Conservation (phyloP, 2,888 invertebrate species). For the Eugnorisma glareosa region DNA sequence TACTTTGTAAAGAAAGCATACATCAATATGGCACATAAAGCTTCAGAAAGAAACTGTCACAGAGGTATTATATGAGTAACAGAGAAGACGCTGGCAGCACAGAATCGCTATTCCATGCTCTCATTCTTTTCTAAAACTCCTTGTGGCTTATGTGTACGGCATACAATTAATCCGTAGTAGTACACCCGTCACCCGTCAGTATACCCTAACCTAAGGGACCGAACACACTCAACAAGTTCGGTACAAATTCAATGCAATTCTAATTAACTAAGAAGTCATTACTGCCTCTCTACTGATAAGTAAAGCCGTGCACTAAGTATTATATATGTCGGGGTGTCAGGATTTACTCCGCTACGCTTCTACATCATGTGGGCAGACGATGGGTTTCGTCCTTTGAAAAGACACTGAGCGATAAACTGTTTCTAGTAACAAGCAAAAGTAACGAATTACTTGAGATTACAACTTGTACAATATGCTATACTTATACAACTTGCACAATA, state of each 20-base stretch:
- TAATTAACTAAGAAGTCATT: not conserved
- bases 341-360: too few species aligned
- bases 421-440: too few species aligned
- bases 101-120: not conserved
- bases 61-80: not conserved
- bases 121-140: not conserved
- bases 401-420: too few species aligned
- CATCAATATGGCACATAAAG: not conserved
- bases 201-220: not conserved
- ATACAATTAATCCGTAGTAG: not conserved
- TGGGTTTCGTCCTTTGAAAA: too few species aligned
- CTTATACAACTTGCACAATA: too few species aligned
- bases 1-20: not conserved
- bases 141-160: not conserved
- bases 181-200: not conserved
- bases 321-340: too few species aligned
- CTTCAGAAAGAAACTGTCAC: not conserved
- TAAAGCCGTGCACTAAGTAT: not conserved
- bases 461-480: too few species aligned
- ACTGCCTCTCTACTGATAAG: not conserved
- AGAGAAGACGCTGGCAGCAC: not conserved
- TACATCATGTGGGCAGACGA: too few species aligned
- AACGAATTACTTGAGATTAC: too few species aligned
- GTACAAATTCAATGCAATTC: slow-evolving; percentile 8
- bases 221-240: not conserved